phyloP scores from a whole-genome alignment of 2,797 vertebrate species.

The Octomys mimax region DNA sequence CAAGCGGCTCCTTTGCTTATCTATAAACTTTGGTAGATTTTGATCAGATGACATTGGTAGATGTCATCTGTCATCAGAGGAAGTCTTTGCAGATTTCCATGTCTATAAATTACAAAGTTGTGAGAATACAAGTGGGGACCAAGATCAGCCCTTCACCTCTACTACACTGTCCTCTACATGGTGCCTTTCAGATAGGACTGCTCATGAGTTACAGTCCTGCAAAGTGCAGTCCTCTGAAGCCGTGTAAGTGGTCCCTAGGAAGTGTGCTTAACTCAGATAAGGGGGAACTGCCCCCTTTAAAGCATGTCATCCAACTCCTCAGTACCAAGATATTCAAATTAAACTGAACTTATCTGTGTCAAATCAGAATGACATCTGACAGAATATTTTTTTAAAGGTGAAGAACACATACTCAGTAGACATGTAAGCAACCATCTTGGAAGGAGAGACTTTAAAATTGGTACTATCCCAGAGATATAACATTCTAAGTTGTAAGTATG shows the following conservation, averaged over 20 bases:
- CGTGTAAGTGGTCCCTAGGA: fast-evolving
- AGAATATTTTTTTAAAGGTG: neutral
- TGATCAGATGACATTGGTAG: neutral
- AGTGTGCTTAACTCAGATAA: neutral
- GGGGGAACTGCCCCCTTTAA: neutral
- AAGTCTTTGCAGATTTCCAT: neutral
- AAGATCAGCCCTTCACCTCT: neutral
- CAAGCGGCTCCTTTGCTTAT: neutral
- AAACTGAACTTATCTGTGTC: neutral
- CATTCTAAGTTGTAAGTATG: neutral
- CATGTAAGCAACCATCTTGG: neutral
- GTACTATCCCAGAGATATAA: neutral
- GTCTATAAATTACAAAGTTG: neutral
- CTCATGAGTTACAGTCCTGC: no score
- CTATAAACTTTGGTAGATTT: neutral
- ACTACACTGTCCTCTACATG: fast-evolving
- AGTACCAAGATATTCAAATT: neutral
- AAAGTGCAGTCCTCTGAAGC: neutral
- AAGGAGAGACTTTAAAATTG: neutral
- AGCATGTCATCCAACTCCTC: neutral
- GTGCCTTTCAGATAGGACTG: fast-evolving
- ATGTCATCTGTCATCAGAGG: neutral
- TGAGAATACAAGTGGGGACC: neutral
- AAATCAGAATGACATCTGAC: neutral
- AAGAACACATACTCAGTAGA: neutral